Evolutionary conservation across 2,113 vertebrate species (phyloP).

Genomic region (Zapus hudsonius): DNA sequence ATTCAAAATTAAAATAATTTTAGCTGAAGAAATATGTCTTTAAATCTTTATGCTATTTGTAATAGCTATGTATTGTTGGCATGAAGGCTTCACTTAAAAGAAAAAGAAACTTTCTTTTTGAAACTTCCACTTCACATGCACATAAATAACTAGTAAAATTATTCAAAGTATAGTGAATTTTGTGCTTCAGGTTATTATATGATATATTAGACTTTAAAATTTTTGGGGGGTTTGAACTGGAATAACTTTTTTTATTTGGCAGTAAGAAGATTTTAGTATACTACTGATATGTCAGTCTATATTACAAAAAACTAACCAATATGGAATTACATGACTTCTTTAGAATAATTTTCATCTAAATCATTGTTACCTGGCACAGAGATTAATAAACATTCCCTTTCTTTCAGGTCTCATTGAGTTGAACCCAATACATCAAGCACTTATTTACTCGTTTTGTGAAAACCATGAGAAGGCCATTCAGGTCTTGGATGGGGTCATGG

Average conservation of each 20-base stretch:
- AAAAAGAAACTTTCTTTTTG: conserved; percentile 21
- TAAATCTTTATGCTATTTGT: neutral
- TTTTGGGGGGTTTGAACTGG: neutral
- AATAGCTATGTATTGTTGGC: neutral
- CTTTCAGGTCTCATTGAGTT: conserved; percentile 80
- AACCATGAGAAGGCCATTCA: conserved; percentile 85
- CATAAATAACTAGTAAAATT: neutral
- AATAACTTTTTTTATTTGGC: neutral
- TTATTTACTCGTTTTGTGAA: conserved; percentile 87
- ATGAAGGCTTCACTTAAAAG: neutral
- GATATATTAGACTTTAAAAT: neutral
- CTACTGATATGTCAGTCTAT: conserved; percentile 32
- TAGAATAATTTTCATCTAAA: conserved; percentile 23
- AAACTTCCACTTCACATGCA: conserved; percentile 11
- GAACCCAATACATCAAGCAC: conserved; percentile 84
- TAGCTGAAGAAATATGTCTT: neutral
- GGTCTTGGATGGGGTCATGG: conserved; percentile 70
- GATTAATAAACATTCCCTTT: conserved; percentile 33
- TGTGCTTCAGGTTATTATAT: neutral
- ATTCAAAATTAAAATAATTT: conserved; percentile 19
- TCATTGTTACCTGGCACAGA: neutral
- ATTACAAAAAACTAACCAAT: neutral
- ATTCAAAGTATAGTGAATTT: conserved; percentile 27
- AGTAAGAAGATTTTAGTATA: conserved; percentile 27
- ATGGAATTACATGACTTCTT: neutral